Base-by-base conservation (phyloP, 1,140 invertebrate species). In the Drosophila virilis region DNA sequence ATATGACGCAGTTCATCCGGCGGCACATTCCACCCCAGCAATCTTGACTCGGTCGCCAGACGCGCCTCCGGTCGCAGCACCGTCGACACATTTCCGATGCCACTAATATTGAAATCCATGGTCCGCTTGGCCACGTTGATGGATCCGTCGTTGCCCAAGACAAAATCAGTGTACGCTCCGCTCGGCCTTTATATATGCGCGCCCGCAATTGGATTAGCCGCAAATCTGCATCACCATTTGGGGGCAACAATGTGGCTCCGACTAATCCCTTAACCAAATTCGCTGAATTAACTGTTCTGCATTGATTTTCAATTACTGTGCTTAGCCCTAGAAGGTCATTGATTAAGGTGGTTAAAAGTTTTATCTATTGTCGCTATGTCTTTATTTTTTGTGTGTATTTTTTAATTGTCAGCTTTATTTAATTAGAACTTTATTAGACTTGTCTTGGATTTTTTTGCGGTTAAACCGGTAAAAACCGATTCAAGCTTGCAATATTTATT, bases 1-100 rank as follows among this genome's bases (percentile, higher is more conserved):
- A 98, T 95, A 68, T 96, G 94, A 43, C 94, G 92, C 67, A 97
- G 92, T 80, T 97, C 96, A 51, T 96, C 96, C 13, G 95, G 93
- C 8, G 95, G 95, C 12, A 97, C 94, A 91, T 97, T 96, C 94
- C 96, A 97, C 82, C 96, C 96, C 58, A 97, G 90, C 92, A 96
- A 92, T 45, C 94, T 94, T 2, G 77, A 43, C 32, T 92, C 91
- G 4, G 90, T 72, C 6, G 83, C 65, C 3, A 85, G 74, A 6
- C 88, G 84, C 40, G 88, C 68, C 61, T 91, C 89, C 17, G 88
- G 77, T 17, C 73, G 83, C 58, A 83, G 57, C 55, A 54, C 88
- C 6, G 83, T 89, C 62, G 88, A 81, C 42, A 91, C 73, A 74
- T 91, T 91, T 33, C 72, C 73, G 15, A 84, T 57, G 12, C 78